A percentile compares a stretch with the other conserved stretches of the same genome.
phyloP scores from a whole-genome alignment of 2,113 vertebrate genomes.

The Micronycteris hirsuta region DNA sequence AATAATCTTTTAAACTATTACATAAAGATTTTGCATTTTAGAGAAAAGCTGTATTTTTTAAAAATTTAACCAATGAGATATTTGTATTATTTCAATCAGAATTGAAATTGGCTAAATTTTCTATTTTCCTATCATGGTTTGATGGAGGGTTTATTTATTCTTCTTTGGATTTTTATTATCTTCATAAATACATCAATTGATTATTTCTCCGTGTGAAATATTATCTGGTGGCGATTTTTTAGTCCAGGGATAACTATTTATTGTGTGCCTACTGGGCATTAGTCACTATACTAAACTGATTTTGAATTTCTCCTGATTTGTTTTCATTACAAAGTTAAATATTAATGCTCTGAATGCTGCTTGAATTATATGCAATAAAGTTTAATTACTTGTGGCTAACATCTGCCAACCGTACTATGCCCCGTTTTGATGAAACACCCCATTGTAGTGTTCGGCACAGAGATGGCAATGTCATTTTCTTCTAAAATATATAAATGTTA shows the following conservation, averaged over 20 bases:
- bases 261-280: not conserved
- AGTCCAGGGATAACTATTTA: not conserved
- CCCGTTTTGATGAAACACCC: constrained; percentile 13
- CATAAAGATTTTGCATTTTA: not conserved
- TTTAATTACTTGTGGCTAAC: not conserved
- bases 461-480: constrained; percentile 50
- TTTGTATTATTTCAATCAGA: not conserved
- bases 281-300: not conserved
- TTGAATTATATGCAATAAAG: constrained; percentile 14
- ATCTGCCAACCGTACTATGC: not conserved
- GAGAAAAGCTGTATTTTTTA: not conserved
- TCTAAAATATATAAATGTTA: not conserved
- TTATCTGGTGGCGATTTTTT: not conserved
- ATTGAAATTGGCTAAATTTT: not conserved
- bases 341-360: not conserved
- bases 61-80: not conserved
- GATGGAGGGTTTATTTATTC: not conserved
- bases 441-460: not conserved
- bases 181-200: not conserved
- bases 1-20: not conserved
- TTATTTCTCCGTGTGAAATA: not conserved
- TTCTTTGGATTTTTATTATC: not conserved
- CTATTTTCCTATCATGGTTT: not conserved
- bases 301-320: not conserved
- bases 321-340: not conserved